phyloP scores from a whole-genome alignment of 2,888 invertebrate species.

The Lottia gigantea region DNA sequence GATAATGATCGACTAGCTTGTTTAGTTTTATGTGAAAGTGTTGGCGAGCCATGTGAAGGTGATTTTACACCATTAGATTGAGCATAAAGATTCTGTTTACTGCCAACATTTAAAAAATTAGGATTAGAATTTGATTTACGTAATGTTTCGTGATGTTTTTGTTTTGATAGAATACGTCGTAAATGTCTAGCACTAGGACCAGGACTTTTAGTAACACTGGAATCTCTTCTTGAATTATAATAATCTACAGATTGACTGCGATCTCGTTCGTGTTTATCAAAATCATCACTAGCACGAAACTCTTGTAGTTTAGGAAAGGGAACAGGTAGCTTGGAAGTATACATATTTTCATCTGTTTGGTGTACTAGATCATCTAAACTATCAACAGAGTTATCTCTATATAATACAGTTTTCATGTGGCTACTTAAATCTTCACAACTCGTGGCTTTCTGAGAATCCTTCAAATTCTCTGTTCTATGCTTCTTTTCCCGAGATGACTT shows the following conservation, averaged over 20 bases:
- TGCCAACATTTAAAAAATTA: slow-evolving; percentile 53
- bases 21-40: slow-evolving; percentile 14
- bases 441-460: slow-evolving; percentile 30
- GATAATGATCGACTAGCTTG: slow-evolving; percentile 40
- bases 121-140: slow-evolving; percentile 58
- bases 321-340: slow-evolving; percentile 37
- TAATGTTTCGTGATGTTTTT: slow-evolving; percentile 32
- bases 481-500: slow-evolving; percentile 4
- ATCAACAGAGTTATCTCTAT: slow-evolving; percentile 23
- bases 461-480: neutral
- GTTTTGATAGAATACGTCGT: slow-evolving; percentile 31
- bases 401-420: slow-evolving; percentile 42
- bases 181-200: slow-evolving; percentile 24
- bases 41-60: slow-evolving; percentile 15
- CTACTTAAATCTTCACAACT: slow-evolving; percentile 57
- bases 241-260: slow-evolving; percentile 35
- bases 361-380: slow-evolving; percentile 15
- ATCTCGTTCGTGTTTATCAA: slow-evolving; percentile 26
- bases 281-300: slow-evolving; percentile 45
- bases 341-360: slow-evolving; percentile 30
- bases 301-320: slow-evolving; percentile 52
- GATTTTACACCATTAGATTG: slow-evolving; percentile 33
- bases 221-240: slow-evolving; percentile 13
- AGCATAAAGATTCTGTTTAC: slow-evolving; percentile 47
- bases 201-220: slow-evolving; percentile 10